Percentiles rank a stretch among this genome's conserved stretches.
Conservation (phyloP, 2,888 invertebrate species). For the Rhingia campestris region DNA sequence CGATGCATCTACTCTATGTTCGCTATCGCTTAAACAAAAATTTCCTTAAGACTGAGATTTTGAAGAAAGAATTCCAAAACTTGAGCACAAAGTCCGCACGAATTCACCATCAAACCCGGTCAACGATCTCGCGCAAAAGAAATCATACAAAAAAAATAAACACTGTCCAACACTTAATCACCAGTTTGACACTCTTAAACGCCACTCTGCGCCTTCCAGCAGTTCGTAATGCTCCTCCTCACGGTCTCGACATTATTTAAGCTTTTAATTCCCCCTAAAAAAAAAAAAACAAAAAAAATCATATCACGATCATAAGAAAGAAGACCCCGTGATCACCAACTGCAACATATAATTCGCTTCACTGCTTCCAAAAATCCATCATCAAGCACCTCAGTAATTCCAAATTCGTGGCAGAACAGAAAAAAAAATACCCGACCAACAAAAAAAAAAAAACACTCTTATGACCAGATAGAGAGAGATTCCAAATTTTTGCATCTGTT, state of each 20-base stretch:
- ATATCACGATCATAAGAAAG: background rate
- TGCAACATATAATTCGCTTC: constrained; percentile 66
- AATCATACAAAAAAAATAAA: background rate
- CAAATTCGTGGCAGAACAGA: constrained; percentile 47
- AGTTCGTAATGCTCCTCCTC: constrained; percentile 31
- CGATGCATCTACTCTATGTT: no score
- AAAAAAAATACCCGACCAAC: background rate
- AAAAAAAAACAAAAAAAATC: background rate
- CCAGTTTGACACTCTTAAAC: constrained; percentile 55
- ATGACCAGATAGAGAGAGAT: background rate
- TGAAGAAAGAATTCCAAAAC: background rate
- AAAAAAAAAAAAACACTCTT: constrained; percentile 9
- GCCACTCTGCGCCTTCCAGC: constrained; percentile 10
- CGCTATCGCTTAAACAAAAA: no score
- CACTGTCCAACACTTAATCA: constrained; percentile 40
- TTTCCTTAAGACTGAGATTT: no score
- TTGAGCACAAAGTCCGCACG: background rate
- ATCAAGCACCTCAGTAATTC: constrained; percentile 64
- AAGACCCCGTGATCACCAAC: constrained; percentile 45
- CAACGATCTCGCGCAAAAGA: constrained; percentile 15
- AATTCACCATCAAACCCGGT: background rate
- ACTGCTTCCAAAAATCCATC: constrained; percentile 62
- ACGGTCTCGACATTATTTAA: constrained; percentile 28
- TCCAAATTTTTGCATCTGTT: constrained; percentile 74
- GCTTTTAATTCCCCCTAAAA: constrained; percentile 23